Evolutionary conservation across 1,140 invertebrate species (phyloP), one percentile per base, ranked within the genome.

Genomic region (Tetragonula clypearis): DNA sequence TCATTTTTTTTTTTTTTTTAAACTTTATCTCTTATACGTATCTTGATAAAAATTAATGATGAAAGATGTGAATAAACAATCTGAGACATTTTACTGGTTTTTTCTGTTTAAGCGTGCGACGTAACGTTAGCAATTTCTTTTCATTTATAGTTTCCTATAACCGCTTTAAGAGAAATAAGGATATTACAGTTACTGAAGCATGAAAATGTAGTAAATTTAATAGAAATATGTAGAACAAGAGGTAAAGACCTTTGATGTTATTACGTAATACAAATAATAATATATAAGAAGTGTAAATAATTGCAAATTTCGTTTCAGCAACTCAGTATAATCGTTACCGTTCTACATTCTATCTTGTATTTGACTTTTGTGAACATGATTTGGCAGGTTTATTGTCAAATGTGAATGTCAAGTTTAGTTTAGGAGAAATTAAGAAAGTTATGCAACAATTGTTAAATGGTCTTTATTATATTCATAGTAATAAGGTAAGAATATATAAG

Each of bases 361-460:
- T 99, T 95, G 99, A 99, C 90, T 99, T 99, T 93, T 99, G 99
- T 95, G 99, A 99, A 94, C 99, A 99, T 93, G 99, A 99, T 95
- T 95, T 99, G 72, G 99, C 99, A 55, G 99, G 99, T 12, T 95
- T 99, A 56, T 94, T 99, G 11, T 99, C 98, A 15, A 99, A 99
- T 95, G 97, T 97, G 12, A 98, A 99, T 94, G 99, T 99, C 0
- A 99, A 99, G 96, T 99, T 99, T 94, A 97, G 97, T 96, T 96
- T 99, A 90, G 98, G 98, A 12, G 99, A 99, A 95, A 99, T 99
- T 65, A 99, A 99, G 92, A 99, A 99, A 95, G 98, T 99, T 3
- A 99, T 99, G 97, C 98, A 99, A 93, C 99, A 99, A 93, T 95
- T 99, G 49, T 95, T 99, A 0, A 99, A 99, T 94, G 99, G 99